A percentile compares a stretch with the other conserved stretches of the same genome.
Conservation (phyloP, 1,140 invertebrate species). For the Hypsibius dujardini region DNA sequence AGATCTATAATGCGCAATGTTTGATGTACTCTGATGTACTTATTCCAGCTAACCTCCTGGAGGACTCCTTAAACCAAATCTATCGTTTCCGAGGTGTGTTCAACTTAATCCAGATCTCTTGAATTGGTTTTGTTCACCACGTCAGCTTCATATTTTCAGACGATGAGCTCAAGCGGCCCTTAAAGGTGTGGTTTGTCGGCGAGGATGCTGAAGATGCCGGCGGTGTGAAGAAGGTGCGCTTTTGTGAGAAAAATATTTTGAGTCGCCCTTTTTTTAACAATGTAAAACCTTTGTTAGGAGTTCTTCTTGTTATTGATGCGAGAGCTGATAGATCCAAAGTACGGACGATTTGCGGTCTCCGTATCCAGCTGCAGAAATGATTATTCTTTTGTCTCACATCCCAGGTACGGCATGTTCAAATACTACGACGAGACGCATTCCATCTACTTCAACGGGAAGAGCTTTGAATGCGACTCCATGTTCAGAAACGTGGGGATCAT, state of each 20-base stretch:
- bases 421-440: conserved; percentile 68
- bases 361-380: neutral
- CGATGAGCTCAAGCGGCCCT: conserved; percentile 17
- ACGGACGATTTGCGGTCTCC: conserved; percentile 29
- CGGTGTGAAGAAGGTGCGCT: conserved; percentile 53
- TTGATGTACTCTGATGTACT: too few species aligned
- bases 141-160: conserved; percentile 23
- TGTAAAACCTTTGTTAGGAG: conserved; percentile 42
- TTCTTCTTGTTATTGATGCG: conserved; percentile 78
- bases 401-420: conserved; percentile 67
- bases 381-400: conserved; percentile 17
- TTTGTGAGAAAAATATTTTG: neutral
- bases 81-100: conserved; percentile 20
- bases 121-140: conserved; percentile 18
- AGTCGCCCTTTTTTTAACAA: neutral
- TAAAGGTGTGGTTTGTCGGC: conserved; percentile 61
- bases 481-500: conserved; percentile 67
- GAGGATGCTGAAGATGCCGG: conserved; percentile 94
- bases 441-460: conserved; percentile 76
- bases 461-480: conserved; percentile 64
- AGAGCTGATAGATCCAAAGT: conserved; percentile 85
- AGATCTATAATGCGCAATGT: too few species aligned
- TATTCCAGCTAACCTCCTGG: conserved; percentile 47
- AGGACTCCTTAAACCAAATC: conserved; percentile 65
- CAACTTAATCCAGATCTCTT: neutral